Base-by-base conservation (phyloP, 2,888 invertebrate species). In the Latrodectus hesperus region DNA sequence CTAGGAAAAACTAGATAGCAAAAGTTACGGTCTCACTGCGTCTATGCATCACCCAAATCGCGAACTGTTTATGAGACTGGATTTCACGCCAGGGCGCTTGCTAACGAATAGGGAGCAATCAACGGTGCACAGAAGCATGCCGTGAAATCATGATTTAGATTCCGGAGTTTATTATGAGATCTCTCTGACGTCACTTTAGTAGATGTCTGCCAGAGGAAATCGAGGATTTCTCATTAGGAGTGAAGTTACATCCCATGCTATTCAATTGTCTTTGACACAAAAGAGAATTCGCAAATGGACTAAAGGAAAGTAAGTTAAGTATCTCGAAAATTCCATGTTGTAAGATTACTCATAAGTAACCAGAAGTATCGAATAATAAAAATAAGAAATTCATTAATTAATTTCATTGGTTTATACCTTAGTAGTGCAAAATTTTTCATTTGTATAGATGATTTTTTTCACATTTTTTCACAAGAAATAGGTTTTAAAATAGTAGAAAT, bases 151-250 rank as follows among this genome's bases (percentile, higher is more conserved):
- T 53, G 53, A 74, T 81, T 74, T 73, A 68, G 65, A 16, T 52
- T 9, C 53, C 51, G 49, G 67, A 73, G 60, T 72, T 52, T 17
- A 71, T 84, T 84, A 84, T 84, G 77, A 78, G 73, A 22, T 38
- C 16, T 26, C 52, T 38, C 11, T 26, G 52, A 68, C 76, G 76
- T 71, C 76, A 76, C 52, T 64, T 17, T 10, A 60, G 53, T 60
- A 60, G 53, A 51, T 68, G 16, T 12, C 75, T 14, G 73, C 16
- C 38, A 26, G 17, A 68, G 52, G 71, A 71, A 75, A 76, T 65
- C 71, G 17, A 64, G 64, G 76, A 60, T 71, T 83, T 83, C 83
- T 83, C 83, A 83, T 83, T 83, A 83, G 71, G 52, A 60, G 9
- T 53, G 71, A 49, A 52, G 73, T 76, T 76, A 71, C 17, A 17